Evolutionary conservation across 2,888 invertebrate species (phyloP).

Genomic region (Formica aserva): DNA sequence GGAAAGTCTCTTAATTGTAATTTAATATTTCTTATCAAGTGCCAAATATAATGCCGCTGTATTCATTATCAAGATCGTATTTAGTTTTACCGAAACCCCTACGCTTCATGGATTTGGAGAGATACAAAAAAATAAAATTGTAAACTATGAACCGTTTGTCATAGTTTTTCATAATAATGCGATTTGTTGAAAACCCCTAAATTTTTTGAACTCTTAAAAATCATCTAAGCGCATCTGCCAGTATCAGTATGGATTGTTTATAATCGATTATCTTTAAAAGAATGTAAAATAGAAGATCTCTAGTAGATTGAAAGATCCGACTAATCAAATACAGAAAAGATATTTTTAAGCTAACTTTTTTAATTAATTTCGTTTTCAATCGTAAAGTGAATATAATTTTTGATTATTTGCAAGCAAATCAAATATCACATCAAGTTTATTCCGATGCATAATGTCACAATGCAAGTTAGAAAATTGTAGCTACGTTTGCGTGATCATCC

Average conservation of each 20-base stretch:
- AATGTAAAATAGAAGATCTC: not conserved
- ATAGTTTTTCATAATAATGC: not conserved
- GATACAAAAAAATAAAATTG: not conserved
- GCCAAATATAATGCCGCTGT: not conserved
- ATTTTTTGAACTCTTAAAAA: not conserved
- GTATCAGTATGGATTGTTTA: not conserved
- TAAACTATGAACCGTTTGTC: not conserved
- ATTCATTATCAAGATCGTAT: constrained; percentile 3
- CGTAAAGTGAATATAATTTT: not conserved
- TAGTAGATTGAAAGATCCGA: too few relatives aligned
- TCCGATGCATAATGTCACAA: not conserved
- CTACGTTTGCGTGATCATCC: constrained; percentile 16
- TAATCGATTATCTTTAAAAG: not conserved
- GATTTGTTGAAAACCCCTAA: not conserved
- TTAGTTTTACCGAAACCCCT: not conserved
- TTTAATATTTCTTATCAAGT: constrained; percentile 23
- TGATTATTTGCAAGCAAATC: not conserved
- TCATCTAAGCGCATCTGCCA: not conserved
- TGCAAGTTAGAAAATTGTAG: constrained; percentile 14
- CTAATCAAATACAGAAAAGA: not conserved
- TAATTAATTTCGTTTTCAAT: not conserved
- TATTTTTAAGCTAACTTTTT: not conserved
- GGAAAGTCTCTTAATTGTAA: not conserved
- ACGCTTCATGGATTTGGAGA: not conserved
- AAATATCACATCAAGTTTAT: not conserved